A percentile compares a stretch with the other conserved stretches of the same genome.
phyloP scores from a whole-genome alignment of 2,797 vertebrate species.

The Mastacembelus armatus region DNA sequence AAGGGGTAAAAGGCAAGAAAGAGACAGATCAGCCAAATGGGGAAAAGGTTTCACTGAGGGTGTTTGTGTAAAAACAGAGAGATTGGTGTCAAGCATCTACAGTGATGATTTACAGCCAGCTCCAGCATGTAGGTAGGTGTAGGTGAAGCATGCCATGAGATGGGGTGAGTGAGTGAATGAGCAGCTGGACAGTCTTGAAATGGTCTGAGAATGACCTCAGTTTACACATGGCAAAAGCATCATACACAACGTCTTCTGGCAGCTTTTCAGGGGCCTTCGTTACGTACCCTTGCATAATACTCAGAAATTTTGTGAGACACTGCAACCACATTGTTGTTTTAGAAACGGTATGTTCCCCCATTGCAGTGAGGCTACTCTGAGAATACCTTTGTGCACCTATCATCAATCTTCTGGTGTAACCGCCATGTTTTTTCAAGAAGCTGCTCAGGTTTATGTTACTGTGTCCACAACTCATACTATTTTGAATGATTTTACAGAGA shows the following conservation, averaged over 20 bases:
- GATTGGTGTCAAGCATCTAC: constrained; percentile 30
- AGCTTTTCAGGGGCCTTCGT: constrained; percentile 45
- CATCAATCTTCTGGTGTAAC: constrained; percentile 61
- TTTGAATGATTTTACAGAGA: constrained; percentile 72
- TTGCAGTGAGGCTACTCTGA: constrained; percentile 21
- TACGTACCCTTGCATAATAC: constrained; percentile 46
- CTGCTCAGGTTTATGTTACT: constrained; percentile 59
- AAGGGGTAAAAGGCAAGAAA: constrained; percentile 1
- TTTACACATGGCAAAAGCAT: constrained; percentile 73
- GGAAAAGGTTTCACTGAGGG: constrained; percentile 2
- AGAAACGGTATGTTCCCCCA: constrained; percentile 43
- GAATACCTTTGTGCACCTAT: constrained; percentile 32
- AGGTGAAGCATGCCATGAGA: constrained; percentile 41
- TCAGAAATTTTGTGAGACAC: constrained; percentile 41
- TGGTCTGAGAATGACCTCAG: constrained; percentile 58
- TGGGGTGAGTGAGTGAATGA: constrained; percentile 52
- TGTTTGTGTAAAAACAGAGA: constrained; percentile 24
- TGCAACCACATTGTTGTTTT: constrained; percentile 67
- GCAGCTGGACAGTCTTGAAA: constrained; percentile 64
- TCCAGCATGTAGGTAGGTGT: constrained; percentile 51
- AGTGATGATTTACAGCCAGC: constrained; percentile 50
- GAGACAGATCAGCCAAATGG: constrained; percentile 14
- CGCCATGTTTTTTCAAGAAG: constrained; percentile 52
- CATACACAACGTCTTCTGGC: constrained; percentile 30
- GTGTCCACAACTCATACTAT: constrained; percentile 37